Percentiles rank a stretch among this genome's conserved stretches.
Evolutionary conservation across 2,888 invertebrate species (phyloP).

Genomic region (Rhingia campestris): DNA sequence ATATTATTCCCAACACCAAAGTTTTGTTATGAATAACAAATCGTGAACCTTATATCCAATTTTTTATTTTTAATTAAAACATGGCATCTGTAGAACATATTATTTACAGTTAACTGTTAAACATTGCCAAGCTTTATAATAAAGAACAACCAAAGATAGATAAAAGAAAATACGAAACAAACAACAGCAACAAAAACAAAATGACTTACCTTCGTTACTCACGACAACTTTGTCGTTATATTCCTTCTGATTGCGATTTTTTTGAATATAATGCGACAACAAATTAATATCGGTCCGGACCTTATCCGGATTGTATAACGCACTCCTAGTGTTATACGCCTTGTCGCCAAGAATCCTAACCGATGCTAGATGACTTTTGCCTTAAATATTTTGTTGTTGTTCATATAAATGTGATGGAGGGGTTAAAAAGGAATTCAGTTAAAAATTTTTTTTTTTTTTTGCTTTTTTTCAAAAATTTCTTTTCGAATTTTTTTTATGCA

Average conservation of each 20-base stretch:
- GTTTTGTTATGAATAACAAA: not conserved
- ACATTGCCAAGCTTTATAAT: conserved; percentile 33
- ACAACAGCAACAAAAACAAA: conserved; percentile 39
- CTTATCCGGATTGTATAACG: conserved; percentile 88
- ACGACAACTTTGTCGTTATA: conserved; percentile 74
- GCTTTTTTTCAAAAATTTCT: conserved; percentile 11
- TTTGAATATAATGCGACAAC: conserved; percentile 93
- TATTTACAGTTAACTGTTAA: conserved; percentile 38
- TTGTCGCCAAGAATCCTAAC: conserved; percentile 92
- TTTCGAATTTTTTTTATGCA: conserved; percentile 19
- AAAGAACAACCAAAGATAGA: conserved; percentile 20
- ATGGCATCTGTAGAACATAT: conserved; percentile 19
- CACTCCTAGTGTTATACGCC: conserved; percentile 89
- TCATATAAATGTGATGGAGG: conserved; percentile 16
- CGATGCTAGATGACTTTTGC: conserved; percentile 92
- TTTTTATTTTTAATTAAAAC: not conserved
- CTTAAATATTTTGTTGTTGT: conserved; percentile 82
- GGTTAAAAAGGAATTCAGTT: conserved; percentile 61
- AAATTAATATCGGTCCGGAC: conserved; percentile 93
- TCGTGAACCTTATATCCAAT: conserved; percentile 22
- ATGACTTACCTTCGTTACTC: conserved; percentile 78
- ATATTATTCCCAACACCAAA: no score
- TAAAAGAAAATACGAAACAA: conserved; percentile 6
- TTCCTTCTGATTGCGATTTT: conserved; percentile 85
- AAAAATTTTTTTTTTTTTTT: conserved; percentile 22